Conservation (phyloP, 2,888 invertebrate species). For the Meliscaeva auricollis region DNA sequence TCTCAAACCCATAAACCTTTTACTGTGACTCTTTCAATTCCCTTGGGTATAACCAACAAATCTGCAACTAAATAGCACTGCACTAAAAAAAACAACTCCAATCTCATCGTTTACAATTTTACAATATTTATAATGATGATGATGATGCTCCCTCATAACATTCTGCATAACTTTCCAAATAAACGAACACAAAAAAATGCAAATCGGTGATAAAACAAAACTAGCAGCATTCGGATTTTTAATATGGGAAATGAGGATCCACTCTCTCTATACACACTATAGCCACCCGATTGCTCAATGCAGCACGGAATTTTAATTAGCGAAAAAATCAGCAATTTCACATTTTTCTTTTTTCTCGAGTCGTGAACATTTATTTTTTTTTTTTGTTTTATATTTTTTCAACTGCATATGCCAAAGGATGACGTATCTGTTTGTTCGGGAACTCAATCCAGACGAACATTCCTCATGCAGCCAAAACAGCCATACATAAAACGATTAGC, state of each 20-base stretch:
- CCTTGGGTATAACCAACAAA: neutral
- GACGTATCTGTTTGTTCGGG: conserved; percentile 74
- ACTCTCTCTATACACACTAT: neutral
- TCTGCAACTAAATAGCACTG: conserved; percentile 11
- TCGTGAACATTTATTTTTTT: conserved; percentile 32
- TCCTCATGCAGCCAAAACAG: conserved; percentile 56
- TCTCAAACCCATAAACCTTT: neutral
- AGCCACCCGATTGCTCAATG: conserved; percentile 33
- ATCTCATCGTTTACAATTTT: conserved; percentile 26
- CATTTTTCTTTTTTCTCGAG: conserved; percentile 9
- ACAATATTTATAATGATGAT: conserved; percentile 37
- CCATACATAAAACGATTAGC: conserved; percentile 74
- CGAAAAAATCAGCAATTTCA: conserved; percentile 46
- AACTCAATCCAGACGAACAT: conserved; percentile 70
- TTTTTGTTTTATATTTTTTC: neutral
- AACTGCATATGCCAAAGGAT: conserved; percentile 53
- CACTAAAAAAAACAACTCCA: neutral
- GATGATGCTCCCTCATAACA: conserved; percentile 7
- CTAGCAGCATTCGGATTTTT: conserved; percentile 23
- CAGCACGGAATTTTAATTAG: conserved; percentile 47
- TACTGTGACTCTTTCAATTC: neutral
- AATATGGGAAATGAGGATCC: neutral
- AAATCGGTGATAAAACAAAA: conserved; percentile 65
- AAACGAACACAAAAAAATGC: conserved; percentile 26
- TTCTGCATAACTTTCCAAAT: conserved; percentile 1